Conservation (phyloP, 2,797 vertebrate genomes). For the Gymnocypris eckloni region DNA sequence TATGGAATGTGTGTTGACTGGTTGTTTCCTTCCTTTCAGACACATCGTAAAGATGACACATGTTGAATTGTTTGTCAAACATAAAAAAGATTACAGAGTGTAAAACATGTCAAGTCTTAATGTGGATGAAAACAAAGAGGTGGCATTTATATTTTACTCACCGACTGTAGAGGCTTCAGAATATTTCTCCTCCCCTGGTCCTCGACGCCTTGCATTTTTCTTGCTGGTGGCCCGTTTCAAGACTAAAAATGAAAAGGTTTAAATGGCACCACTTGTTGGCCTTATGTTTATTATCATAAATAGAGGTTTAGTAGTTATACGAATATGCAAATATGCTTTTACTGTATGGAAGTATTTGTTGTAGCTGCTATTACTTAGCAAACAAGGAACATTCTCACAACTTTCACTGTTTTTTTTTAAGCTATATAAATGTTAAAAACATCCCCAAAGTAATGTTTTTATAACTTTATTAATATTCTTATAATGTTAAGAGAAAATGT, state of each 20-base stretch:
- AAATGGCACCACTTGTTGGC: neutral
- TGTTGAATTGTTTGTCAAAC: neutral
- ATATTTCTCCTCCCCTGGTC: slow-evolving; percentile 85
- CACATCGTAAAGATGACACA: neutral
- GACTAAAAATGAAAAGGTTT: slow-evolving; percentile 70
- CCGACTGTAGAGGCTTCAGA: slow-evolving; percentile 92
- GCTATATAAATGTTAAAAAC: neutral
- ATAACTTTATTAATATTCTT: neutral
- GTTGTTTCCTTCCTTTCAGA: neutral
- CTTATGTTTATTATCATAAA: neutral
- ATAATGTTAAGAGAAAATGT: neutral
- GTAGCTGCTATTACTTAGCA: neutral
- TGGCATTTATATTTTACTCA: slow-evolving; percentile 67
- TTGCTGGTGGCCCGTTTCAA: slow-evolving; percentile 96
- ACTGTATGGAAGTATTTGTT: neutral
- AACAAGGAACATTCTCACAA: neutral
- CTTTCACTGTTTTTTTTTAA: neutral
- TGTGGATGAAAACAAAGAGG: neutral
- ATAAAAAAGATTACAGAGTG: neutral
- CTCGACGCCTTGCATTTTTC: slow-evolving; percentile 88
- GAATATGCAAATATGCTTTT: neutral
- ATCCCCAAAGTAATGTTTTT: neutral
- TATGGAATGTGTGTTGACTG: neutral
- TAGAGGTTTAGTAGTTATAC: neutral
- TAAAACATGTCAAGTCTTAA: neutral